phyloP scores from a whole-genome alignment of 2,797 vertebrate genomes.

The Lutjanus campechanus region DNA sequence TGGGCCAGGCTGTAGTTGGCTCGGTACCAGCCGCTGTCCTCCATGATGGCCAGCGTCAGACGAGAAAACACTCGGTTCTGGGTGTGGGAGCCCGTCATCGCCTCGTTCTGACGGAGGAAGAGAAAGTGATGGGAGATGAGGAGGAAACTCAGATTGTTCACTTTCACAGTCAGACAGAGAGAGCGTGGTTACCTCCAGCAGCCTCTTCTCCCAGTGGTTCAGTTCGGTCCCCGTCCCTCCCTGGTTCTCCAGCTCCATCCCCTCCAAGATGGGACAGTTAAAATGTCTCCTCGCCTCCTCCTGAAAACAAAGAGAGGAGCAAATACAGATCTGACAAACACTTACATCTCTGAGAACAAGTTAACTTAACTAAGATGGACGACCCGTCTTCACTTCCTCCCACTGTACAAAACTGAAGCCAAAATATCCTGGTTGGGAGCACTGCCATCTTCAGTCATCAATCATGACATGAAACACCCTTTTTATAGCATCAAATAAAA shows the following conservation, averaged over 20 bases:
- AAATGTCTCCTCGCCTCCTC: constrained; percentile 95
- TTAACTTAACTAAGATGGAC: too few species aligned
- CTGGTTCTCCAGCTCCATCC: constrained; percentile 99
- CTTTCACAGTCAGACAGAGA: background rate
- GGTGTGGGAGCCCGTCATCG: constrained; percentile 98
- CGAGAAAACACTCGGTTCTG: constrained; percentile 97
- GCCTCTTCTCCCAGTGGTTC: constrained; percentile 97
- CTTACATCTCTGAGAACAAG: background rate
- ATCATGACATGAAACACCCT: too few species aligned
- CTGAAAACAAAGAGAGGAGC: constrained; percentile 70
- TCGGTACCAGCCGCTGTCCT: constrained; percentile 98
- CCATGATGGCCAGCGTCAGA: constrained; percentile 97
- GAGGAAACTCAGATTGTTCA: background rate
- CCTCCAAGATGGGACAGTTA: constrained; percentile 92
- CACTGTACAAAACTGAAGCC: too few species aligned
- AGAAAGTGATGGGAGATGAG: accelerated
- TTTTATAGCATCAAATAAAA: too few species aligned
- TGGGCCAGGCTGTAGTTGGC: constrained; percentile 98
- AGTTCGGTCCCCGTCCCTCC: constrained; percentile 95
- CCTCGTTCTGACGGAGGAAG: constrained; percentile 91
- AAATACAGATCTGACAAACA: too few species aligned
- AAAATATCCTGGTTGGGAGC: too few species aligned
- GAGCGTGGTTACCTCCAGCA: constrained; percentile 89
- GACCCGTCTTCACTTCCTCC: too few species aligned
- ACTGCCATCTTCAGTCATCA: too few species aligned